These are phyloP conservation scores for Pogonocichla stellata DNA, from an alignment of 2,113 vertebrate genomes.

Conservation along the genomic window DNA sequence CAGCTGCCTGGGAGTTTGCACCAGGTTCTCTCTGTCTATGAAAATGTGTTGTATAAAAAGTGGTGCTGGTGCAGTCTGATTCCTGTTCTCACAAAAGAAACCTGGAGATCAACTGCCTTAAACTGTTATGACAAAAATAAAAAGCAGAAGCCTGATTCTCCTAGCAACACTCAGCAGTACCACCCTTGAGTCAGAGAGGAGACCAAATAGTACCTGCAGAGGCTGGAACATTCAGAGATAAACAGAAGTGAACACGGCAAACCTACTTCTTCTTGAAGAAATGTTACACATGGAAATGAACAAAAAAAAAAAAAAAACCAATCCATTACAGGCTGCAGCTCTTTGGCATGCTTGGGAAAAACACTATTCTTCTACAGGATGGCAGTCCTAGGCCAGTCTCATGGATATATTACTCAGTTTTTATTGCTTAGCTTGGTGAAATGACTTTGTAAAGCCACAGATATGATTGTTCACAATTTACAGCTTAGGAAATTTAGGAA, in stretches of 20 bases:
- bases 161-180: not conserved
- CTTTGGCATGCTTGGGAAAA: not conserved
- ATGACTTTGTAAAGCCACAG: not conserved
- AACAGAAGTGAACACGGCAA: not conserved
- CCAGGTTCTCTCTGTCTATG: not conserved
- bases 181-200: not conserved
- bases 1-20: not conserved
- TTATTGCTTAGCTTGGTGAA: not conserved
- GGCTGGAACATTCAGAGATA: not conserved
- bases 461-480: not conserved
- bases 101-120: not conserved
- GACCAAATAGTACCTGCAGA: not conserved
- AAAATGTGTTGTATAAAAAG: not conserved
- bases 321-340: not conserved
- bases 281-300: rapidly evolving
- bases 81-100: not conserved
- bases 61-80: not conserved
- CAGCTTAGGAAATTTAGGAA: not conserved
- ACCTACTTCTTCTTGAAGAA: not conserved
- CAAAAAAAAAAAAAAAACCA: not conserved
- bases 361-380: not conserved
- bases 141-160: not conserved
- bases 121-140: not conserved
- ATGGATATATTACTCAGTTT: not conserved
- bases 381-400: not conserved